Evolutionary conservation across 2,888 invertebrate species (phyloP), one percentile per base, ranked within the genome.

Genomic region (Patella depressa): DNA sequence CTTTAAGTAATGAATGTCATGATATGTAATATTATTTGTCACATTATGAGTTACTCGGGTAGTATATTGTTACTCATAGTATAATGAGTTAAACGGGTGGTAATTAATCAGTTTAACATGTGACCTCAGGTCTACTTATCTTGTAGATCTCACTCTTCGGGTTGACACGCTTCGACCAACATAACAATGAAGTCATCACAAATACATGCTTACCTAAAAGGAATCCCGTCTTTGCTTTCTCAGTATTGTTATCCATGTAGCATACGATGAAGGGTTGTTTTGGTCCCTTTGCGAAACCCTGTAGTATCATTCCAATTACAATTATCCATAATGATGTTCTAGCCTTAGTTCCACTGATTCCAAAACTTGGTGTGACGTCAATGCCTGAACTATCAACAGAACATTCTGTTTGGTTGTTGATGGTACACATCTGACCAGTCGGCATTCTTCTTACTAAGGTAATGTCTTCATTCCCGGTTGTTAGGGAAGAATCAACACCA

Each of bases 141-240:
- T n/a, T 24, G 24, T 24, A 24, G 24, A 24, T 24, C 24, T 24
- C 24, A 24, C 24, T 24, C 24, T 24, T 1, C 24, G 24, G 24
- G 1, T 1, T 24, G 24, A 24, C 24, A 24, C 1, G 24, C 24
- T 24, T 24, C 24, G 24, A 24, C 24, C 24, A 24, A 24, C 24
- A 24, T 24, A 24, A 24, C 24, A 24, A 24, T 24, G 45, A 9
- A 9, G 45, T 69, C 19, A 24, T 71, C 9, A 2, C 9, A 14
- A 59, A 29, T 12, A 57, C 34, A 15, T 73, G 74, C 80, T 75
- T 29, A 19, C 84, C 84, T 80, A 84, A 80, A 53, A 81, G 83
- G 55, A 83, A 81, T 11, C 84, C 84, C 0, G 82, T 82, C 77
- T 84, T 82, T 14, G 80, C 75, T 29, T 82, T 84, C 12, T 82